Base-by-base conservation (phyloP, 2,113 vertebrate genomes). In the Willisornis vidua region DNA sequence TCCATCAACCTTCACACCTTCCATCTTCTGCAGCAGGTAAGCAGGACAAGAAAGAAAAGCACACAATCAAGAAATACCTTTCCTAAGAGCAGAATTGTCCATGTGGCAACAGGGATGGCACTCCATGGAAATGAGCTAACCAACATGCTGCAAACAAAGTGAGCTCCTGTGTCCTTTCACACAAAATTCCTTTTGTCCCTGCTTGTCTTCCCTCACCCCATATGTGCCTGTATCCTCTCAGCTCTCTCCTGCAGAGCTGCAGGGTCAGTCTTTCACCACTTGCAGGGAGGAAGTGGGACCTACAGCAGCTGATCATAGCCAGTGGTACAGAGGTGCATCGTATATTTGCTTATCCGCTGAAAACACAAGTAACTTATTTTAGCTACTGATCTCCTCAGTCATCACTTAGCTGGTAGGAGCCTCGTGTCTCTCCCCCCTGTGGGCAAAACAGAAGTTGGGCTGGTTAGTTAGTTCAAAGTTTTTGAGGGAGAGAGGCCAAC, bases 81-180 rank as follows among this genome's bases (percentile, higher is more conserved):
- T 67, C 25, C 22, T 8, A 45, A 77, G 51, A 55, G 45, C 45
- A 88, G 45, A 65, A 33, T 24, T 31, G 3, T 2, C 57, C 20
- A 5, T 13, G 8, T 17, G 20, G 14, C 22, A 65, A 28, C 1
- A 12, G 19, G 12, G 7, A 10, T 48, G 67, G 23, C 39, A 17
- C 14, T 35, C 35, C 8, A 3, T 18, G 45, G 31, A 71, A 74
- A 59, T 2, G 4, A 70, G n/a, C 37, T 81, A n/a, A 33, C 12
- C 35, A 24, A 12, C 0, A 0, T n/a, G 17, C 26, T 15, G 23
- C 49, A 55, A 16, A 57, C 8, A 28, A 37, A 63, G 22, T 3
- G 17, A 37, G 9, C 11, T 57, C 39, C 52, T 16, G 3, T 5
- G 2, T 41, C 57, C 10, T 72, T 55, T 29, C 23, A 20, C 45